Percentiles rank a stretch among this genome's conserved stretches.
phyloP scores from a whole-genome alignment of 2,888 invertebrate species.

The Parasteatoda lunata region DNA sequence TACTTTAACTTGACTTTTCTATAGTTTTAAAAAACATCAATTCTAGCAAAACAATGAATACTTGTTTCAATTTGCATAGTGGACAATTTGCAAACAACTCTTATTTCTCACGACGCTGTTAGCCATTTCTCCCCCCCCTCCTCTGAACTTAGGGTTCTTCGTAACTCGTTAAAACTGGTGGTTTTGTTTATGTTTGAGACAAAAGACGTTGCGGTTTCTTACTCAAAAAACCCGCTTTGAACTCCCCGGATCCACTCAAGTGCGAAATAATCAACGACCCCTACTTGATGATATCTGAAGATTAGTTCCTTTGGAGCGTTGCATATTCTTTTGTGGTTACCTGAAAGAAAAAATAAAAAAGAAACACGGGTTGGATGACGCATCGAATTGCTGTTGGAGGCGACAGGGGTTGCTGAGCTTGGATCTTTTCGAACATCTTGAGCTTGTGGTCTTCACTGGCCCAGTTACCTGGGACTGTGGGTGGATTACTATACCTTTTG shows the following conservation, averaged over 20 bases:
- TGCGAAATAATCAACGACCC: constrained; percentile 23
- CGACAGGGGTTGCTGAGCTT: constrained; percentile 58
- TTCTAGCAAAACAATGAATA: no score
- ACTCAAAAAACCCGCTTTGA: constrained; percentile 22
- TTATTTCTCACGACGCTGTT: no score
- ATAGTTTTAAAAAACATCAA: no score
- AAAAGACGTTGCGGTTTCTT: constrained; percentile 13
- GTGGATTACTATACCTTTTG: constrained; percentile 55
- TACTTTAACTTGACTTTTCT: no score
- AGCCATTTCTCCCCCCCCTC: neutral
- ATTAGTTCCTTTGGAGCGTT: constrained; percentile 49
- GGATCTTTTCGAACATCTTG: neutral
- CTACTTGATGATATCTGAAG: constrained; percentile 43
- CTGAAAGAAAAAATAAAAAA: constrained; percentile 15
- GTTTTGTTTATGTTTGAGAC: neutral
- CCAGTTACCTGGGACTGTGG: constrained; percentile 56
- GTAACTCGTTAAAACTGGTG: neutral
- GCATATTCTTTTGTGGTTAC: constrained; percentile 53
- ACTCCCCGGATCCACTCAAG: constrained; percentile 31
- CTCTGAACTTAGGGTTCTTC: neutral
- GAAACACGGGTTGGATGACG: constrained; percentile 33
- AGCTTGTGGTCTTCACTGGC: constrained; percentile 35
- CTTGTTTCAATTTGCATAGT: no score
- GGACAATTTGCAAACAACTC: no score
- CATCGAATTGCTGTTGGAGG: constrained; percentile 41